Evolutionary conservation across 2,888 invertebrate species (phyloP).

Genomic region (Leptopilina syphax): DNA sequence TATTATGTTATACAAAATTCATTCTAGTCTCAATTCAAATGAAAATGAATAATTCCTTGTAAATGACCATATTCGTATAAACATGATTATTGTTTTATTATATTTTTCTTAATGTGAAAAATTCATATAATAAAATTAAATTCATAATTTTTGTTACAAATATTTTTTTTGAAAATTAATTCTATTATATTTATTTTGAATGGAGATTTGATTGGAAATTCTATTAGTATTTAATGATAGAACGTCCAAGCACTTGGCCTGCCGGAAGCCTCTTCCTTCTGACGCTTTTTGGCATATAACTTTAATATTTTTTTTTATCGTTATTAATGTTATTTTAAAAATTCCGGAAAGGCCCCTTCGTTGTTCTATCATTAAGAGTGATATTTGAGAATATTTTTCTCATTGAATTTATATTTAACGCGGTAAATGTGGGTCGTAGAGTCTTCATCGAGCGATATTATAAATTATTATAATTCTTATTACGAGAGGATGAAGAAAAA

Average conservation of each 20-base stretch:
- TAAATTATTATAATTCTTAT: not conserved
- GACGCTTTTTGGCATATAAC: too few relatives aligned
- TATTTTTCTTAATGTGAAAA: not conserved
- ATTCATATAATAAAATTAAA: not conserved
- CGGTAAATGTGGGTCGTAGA: not conserved
- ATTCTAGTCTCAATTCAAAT: not conserved
- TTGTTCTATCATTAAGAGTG: too few relatives aligned
- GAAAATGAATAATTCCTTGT: conserved; percentile 7
- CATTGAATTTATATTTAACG: not conserved
- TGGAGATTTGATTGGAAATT: too few relatives aligned
- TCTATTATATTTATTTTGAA: too few relatives aligned
- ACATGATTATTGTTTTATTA: not conserved
- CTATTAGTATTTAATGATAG: too few relatives aligned
- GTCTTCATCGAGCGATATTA: not conserved
- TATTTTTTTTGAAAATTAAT: too few relatives aligned
- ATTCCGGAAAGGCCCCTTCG: too few relatives aligned
- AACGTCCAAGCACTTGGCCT: too few relatives aligned
- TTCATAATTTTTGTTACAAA: too few relatives aligned
- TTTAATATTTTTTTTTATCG: too few relatives aligned
- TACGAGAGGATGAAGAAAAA: not conserved
- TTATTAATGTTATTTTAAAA: too few relatives aligned
- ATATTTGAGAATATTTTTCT: not conserved
- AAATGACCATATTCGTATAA: not conserved
- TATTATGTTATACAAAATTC: not conserved
- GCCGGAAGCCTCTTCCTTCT: too few relatives aligned